phyloP scores from a whole-genome alignment of 2,888 invertebrate species.

The Euplexia lucipara region DNA sequence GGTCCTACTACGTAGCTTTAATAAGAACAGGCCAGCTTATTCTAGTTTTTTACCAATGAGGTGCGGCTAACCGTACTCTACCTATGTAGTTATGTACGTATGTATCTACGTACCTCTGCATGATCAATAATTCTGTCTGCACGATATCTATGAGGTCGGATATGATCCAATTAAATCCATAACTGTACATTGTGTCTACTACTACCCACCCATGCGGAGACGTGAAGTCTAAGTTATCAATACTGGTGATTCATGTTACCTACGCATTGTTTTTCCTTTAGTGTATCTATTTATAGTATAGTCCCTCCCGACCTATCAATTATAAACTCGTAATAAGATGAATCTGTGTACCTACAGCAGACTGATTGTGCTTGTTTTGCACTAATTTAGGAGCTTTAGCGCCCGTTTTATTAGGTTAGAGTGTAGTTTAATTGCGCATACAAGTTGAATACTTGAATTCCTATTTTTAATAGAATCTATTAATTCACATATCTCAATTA shows the following conservation, averaged over 20 bases:
- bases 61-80: background rate
- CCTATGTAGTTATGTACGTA: background rate
- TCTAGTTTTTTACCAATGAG: no score
- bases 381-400: no score
- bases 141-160: slow-evolving; percentile 29
- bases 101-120: background rate
- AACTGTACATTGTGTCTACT: slow-evolving; percentile 1
- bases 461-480: background rate
- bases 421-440: slow-evolving; percentile 23
- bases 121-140: slow-evolving; percentile 49
- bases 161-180: slow-evolving; percentile 12
- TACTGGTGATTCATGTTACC: slow-evolving; percentile 37
- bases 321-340: no score
- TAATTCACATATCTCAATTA: background rate
- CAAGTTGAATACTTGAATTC: no score
- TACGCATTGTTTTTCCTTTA: slow-evolving; percentile 36
- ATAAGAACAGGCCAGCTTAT: no score
- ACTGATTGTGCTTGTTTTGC: no score
- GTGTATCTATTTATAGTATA: background rate
- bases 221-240: slow-evolving; percentile 33
- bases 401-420: no score
- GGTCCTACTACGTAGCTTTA: no score
- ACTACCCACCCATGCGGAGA: slow-evolving; percentile 1
- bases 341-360: no score
- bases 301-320: no score